Conservation (phyloP, 2,888 invertebrate genomes). For the Mythimna loreyi region DNA sequence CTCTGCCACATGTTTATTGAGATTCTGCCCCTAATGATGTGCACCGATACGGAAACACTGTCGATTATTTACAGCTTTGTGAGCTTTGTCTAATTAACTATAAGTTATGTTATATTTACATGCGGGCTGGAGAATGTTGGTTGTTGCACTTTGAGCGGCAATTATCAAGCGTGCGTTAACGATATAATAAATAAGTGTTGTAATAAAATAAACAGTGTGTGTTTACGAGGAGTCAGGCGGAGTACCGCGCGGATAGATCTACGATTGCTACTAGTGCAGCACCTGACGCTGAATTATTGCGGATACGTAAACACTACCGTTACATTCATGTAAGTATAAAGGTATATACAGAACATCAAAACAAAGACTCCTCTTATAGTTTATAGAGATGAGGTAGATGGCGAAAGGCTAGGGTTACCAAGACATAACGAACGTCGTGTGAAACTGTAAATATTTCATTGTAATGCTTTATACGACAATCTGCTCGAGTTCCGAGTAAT, state of each 20-base stretch:
- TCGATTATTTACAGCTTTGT: constrained; percentile 63
- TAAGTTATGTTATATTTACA: constrained; percentile 52
- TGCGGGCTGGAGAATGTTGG: constrained; percentile 42
- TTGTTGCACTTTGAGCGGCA: constrained; percentile 49
- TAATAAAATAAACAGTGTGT: constrained; percentile 80
- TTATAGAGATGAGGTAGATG: constrained; percentile 20
- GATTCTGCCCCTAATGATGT: constrained; percentile 83
- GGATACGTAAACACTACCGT: constrained; percentile 70
- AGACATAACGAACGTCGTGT: not conserved
- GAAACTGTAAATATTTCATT: not conserved
- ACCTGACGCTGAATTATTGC: constrained; percentile 82
- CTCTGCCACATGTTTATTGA: constrained; percentile 84
- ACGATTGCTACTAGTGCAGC: constrained; percentile 67
- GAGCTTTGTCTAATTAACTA: constrained; percentile 60
- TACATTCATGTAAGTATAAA: constrained; percentile 62
- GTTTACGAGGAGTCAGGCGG: constrained; percentile 70
- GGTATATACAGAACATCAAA: constrained; percentile 36
- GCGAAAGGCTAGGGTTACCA: constrained; percentile 3
- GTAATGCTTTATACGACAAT: not conserved
- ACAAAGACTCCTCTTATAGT: constrained; percentile 28
- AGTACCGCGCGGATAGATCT: constrained; percentile 79
- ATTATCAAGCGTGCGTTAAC: constrained; percentile 71
- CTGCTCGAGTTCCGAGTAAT: not conserved
- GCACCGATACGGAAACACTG: constrained; percentile 82
- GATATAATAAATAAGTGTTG: constrained; percentile 73